These are phyloP conservation scores for Epizoanthus ramosus DNA, from an alignment of 92 coral and sea anemone genomes.

Conservation along the genomic window DNA sequence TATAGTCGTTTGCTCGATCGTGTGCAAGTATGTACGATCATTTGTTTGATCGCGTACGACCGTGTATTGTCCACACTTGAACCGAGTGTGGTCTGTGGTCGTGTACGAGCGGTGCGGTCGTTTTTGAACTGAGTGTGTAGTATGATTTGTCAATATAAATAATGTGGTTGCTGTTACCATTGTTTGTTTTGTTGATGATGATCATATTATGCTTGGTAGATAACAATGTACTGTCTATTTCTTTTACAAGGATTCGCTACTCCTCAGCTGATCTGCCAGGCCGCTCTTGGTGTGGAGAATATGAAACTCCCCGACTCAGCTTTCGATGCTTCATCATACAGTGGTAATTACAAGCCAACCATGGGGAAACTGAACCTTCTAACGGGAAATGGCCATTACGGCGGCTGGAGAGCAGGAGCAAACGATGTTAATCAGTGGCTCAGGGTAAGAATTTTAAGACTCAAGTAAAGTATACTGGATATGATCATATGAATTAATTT, in stretches of 20 bases:
- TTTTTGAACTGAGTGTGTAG: too few species aligned
- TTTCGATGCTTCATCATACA: conserved; percentile 47
- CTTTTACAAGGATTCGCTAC: conserved; percentile 33
- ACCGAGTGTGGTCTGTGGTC: too few species aligned
- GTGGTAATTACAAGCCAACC: not conserved
- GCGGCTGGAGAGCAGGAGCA: conserved; percentile 41
- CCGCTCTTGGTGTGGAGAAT: conserved; percentile 58
- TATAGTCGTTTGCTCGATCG: too few species aligned
- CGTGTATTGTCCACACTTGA: too few species aligned
- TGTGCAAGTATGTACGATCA: too few species aligned
- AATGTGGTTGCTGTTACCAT: too few species aligned
- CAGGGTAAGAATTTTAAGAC: not conserved
- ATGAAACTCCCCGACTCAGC: conserved; percentile 55
- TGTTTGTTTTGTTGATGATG: not conserved
- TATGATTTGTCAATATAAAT: too few species aligned
- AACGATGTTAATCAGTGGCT: conserved; percentile 51
- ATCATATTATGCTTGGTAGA: too few species aligned
- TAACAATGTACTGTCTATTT: not conserved
- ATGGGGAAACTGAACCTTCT: conserved; percentile 10
- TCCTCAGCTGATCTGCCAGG: conserved; percentile 42
- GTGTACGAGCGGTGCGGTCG: too few species aligned
- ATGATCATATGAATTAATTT: too few species aligned
- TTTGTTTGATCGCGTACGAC: too few species aligned
- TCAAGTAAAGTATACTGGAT: not conserved
- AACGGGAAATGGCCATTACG: conserved; percentile 36